Evolutionary conservation across 2,888 invertebrate genomes (phyloP).

Genomic region (Phyllotreta cruciferae): DNA sequence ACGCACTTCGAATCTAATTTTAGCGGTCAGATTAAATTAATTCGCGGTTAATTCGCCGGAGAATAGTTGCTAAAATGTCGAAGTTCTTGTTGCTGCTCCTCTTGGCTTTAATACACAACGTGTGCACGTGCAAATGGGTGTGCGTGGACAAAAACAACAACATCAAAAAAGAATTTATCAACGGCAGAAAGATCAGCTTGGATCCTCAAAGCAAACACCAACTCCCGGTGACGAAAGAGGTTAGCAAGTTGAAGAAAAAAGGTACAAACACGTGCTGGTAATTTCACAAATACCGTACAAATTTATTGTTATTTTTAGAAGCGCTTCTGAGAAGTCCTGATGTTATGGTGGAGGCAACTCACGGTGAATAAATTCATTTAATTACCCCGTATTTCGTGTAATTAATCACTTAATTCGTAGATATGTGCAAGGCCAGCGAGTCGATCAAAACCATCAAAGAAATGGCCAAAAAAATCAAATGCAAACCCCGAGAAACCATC

Average conservation of each 20-base stretch:
- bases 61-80: slow-evolving; percentile 2
- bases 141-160: slow-evolving; percentile 34
- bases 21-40: neutral
- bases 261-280: slow-evolving; percentile 9
- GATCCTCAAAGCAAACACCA: slow-evolving; percentile 23
- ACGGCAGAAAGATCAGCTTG: slow-evolving; percentile 23
- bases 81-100: neutral
- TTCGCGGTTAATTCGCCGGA: neutral
- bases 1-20: slow-evolving; percentile 4
- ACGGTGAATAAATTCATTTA: slow-evolving; percentile 27
- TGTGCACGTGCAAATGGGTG: slow-evolving; percentile 30
- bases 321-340: slow-evolving; percentile 28
- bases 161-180: slow-evolving; percentile 32
- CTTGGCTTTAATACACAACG: neutral
- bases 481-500: slow-evolving; percentile 33
- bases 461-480: slow-evolving; percentile 33
- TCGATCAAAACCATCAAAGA: slow-evolving; percentile 30
- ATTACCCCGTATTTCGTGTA: neutral
- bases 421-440: slow-evolving; percentile 24
- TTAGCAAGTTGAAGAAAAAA: neutral
- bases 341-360: slow-evolving; percentile 24
- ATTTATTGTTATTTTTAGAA: slow-evolving; percentile 24
- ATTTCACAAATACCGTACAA: neutral
- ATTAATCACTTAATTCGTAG: neutral
- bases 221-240: neutral